phyloP scores from a whole-genome alignment of 2,797 vertebrate genomes.

The Girardinus metallicus region DNA sequence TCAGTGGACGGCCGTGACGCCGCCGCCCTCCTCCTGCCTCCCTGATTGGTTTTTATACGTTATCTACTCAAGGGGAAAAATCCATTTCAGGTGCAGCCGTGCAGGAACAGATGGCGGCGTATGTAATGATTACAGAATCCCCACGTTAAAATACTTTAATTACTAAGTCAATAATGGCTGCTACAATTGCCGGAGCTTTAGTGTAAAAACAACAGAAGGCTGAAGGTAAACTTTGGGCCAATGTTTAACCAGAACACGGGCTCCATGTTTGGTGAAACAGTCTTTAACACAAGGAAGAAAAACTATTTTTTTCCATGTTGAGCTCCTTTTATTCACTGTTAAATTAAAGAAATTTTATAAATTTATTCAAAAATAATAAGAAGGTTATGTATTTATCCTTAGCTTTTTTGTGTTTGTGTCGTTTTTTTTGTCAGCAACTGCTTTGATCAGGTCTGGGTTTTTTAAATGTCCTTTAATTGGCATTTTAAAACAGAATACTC shows the following conservation, averaged over 20 bases:
- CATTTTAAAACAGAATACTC: background rate
- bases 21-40: conserved; percentile 12
- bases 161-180: conserved; percentile 99
- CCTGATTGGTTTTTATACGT: conserved; percentile 66
- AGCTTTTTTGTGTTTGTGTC: background rate
- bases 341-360: background rate
- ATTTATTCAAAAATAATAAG: background rate
- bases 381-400: background rate
- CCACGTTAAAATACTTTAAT: conserved; percentile 99
- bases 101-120: conserved; percentile 95
- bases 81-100: conserved; percentile 78
- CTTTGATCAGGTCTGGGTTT: background rate
- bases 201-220: conserved; percentile 99
- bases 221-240: conserved; percentile 93
- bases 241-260: conserved; percentile 98
- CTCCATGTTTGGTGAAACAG: conserved; percentile 4
- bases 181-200: conserved; percentile 90
- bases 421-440: background rate
- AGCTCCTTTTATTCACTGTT: background rate
- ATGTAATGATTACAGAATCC: conserved; percentile 98
- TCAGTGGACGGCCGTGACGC: conserved; percentile 38
- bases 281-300: background rate
- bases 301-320: background rate
- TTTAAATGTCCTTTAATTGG: background rate
- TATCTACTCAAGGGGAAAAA: conserved; percentile 80